Evolutionary conservation across 35 echinoderm and acorn worm species (phyloP).

Genomic region (Hemicentrotus pulcherrimus): DNA sequence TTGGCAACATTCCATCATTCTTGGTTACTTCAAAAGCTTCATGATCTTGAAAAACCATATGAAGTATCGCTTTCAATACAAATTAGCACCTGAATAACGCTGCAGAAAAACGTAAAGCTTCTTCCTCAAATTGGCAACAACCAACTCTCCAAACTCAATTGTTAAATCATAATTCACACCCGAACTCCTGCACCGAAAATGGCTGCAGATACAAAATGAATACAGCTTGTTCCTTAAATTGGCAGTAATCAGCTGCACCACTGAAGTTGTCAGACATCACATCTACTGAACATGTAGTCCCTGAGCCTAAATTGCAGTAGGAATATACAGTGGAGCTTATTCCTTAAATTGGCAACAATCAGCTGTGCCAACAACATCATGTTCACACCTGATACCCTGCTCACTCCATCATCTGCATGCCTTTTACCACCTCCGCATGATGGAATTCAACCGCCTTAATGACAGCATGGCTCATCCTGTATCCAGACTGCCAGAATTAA

Average conservation of each 20-base stretch:
- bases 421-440: not conserved
- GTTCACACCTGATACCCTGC: conserved; percentile 9
- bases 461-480: not conserved
- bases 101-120: not conserved
- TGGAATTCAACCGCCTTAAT: not conserved
- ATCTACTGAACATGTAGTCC: not conserved
- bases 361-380: not conserved
- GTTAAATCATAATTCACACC: not conserved
- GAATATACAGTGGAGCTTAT: not conserved
- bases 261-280: not conserved
- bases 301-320: not conserved
- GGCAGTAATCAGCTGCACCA: not conserved
- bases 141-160: not conserved
- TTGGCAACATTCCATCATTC: too few species aligned
- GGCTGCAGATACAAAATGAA: too few species aligned
- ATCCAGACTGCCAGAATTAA: too few species aligned
- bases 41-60: too few species aligned
- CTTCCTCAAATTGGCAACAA: not conserved
- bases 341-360: not conserved
- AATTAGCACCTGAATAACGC: too few species aligned
- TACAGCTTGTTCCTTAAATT: not conserved
- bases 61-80: too few species aligned
- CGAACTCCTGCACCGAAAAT: too few species aligned
- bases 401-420: not conserved
- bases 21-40: too few species aligned